Conservation (phyloP, 2,888 invertebrate species). For the Spodoptera littoralis region DNA sequence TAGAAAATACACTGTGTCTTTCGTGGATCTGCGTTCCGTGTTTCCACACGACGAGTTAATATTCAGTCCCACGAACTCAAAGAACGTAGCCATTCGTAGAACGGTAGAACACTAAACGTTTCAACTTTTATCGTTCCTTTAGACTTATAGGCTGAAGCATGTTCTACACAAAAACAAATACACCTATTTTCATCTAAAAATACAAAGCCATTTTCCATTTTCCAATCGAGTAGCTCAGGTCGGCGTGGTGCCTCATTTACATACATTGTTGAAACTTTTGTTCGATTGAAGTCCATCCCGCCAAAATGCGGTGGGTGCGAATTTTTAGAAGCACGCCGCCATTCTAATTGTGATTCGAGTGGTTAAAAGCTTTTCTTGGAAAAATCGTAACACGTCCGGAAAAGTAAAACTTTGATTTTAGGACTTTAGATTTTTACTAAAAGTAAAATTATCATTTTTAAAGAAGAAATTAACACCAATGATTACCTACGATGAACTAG, state of each 20-base stretch:
- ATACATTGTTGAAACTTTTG: constrained; percentile 69
- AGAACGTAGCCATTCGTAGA: constrained; percentile 5
- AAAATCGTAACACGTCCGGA: constrained; percentile 68
- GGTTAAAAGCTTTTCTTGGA: constrained; percentile 79
- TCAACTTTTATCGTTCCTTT: constrained; percentile 17
- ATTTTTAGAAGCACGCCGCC: constrained; percentile 67
- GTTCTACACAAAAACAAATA: constrained; percentile 45
- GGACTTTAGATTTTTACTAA: not conserved
- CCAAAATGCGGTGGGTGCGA: constrained; percentile 67
- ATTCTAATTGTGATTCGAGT: constrained; percentile 76
- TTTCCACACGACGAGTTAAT: too few species aligned
- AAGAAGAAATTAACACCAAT: too few species aligned
- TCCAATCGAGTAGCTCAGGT: constrained; percentile 50
- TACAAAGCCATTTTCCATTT: constrained; percentile 56
- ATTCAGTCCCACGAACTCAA: not conserved
- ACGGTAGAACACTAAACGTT: constrained; percentile 1
- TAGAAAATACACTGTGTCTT: too few species aligned
- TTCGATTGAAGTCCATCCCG: constrained; percentile 65
- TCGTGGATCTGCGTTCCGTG: too few species aligned
- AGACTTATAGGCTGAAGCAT: constrained; percentile 15
- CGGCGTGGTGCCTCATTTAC: constrained; percentile 62
- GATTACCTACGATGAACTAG: too few species aligned
- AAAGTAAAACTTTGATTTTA: constrained; percentile 60
- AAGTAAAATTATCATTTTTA: too few species aligned
- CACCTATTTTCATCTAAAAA: constrained; percentile 56